Conservation (phyloP, 2,113 vertebrate genomes). For the Noctilio leporinus region DNA sequence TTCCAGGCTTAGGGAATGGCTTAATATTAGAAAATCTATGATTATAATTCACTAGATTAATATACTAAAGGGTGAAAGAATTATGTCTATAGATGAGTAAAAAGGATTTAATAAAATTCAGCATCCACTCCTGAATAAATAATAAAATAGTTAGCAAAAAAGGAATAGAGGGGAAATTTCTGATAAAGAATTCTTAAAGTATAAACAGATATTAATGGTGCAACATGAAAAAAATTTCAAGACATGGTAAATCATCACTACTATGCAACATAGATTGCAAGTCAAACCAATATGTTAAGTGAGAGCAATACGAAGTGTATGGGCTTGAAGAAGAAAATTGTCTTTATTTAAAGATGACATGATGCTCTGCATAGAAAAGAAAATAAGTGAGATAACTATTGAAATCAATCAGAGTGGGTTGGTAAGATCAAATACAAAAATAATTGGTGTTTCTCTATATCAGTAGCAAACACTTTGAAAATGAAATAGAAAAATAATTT, state of each 20-base stretch:
- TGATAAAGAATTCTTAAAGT: background rate
- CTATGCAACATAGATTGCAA: background rate
- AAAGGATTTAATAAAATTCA: background rate
- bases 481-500: background rate
- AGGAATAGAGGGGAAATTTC: background rate
- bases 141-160: background rate
- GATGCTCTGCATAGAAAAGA: background rate
- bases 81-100: background rate
- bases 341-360: background rate
- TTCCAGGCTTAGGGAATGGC: background rate
- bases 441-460: background rate
- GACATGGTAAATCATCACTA: background rate
- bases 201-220: background rate
- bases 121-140: background rate
- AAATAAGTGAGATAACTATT: background rate
- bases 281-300: background rate
- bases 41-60: background rate
- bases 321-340: background rate
- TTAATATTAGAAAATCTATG: background rate
- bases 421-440: conserved; percentile 4
- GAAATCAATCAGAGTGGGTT: background rate
- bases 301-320: background rate
- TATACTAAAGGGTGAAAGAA: background rate
- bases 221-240: background rate
- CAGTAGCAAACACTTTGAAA: background rate